Percentiles rank a stretch among this genome's conserved stretches.
phyloP scores from a whole-genome alignment of 2,113 vertebrate genomes.

The Cryptotis parvus region DNA sequence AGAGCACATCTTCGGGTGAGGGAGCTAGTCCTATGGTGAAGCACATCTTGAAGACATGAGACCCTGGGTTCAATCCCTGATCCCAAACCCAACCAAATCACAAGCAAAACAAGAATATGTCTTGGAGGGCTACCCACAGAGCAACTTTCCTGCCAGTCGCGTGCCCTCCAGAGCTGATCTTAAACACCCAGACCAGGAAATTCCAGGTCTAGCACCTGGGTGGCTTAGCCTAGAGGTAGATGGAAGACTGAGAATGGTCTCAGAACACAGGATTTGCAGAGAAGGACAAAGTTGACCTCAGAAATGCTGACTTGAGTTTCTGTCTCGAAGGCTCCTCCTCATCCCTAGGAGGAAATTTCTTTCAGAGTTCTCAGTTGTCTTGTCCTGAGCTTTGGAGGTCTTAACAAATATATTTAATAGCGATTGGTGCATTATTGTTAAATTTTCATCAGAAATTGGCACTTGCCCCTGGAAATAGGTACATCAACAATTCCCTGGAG shows the following conservation, averaged over 20 bases:
- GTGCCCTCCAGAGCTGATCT: background rate
- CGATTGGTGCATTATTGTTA: constrained; percentile 49
- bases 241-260: background rate
- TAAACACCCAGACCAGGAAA: background rate
- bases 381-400: background rate
- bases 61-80: no score
- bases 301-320: constrained; percentile 24
- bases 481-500: constrained; percentile 1
- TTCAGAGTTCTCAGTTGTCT: constrained; percentile 28
- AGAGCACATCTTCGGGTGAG: no score
- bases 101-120: background rate
- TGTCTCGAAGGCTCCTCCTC: background rate
- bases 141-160: background rate
- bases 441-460: constrained; percentile 61
- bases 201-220: background rate
- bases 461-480: constrained; percentile 45
- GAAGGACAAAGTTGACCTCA: background rate
- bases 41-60: no score
- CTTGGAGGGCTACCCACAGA: background rate
- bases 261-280: background rate
- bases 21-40: no score
- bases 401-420: constrained; percentile 38
- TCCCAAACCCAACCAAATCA: no score
- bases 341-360: background rate
- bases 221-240: background rate